Evolutionary conservation across 2,888 invertebrate genomes (phyloP).

Genomic region (Coecobrya sp.): DNA sequence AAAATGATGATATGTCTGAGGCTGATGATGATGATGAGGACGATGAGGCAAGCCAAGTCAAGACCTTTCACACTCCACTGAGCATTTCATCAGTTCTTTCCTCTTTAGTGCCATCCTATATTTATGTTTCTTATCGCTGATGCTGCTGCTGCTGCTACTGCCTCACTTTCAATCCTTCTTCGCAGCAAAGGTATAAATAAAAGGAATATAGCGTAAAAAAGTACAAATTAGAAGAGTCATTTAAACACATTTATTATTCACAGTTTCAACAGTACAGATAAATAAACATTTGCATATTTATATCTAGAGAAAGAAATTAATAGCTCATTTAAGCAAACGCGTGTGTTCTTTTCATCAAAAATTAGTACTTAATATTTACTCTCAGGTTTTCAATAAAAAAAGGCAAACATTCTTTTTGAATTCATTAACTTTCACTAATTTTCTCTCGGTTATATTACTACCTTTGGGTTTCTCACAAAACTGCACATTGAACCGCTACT

Average conservation of each 20-base stretch:
- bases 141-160: no score
- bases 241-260: not conserved
- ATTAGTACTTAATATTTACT: not conserved
- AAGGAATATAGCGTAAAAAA: not conserved
- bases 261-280: not conserved
- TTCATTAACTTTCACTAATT: not conserved
- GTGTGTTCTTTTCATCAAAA: no score
- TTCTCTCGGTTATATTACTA: not conserved
- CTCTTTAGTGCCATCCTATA: not conserved
- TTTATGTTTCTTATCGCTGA: not conserved
- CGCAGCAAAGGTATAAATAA: no score
- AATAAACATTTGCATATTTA: not conserved
- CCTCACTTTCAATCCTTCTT: no score
- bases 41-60: conserved; percentile 65
- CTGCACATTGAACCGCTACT: no score
- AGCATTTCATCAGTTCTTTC: conserved; percentile 73
- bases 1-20: conserved; percentile 2
- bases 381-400: not conserved
- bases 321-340: no score
- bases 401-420: not conserved
- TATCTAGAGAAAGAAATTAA: no score
- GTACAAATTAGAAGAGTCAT: not conserved
- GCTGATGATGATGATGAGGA: not conserved
- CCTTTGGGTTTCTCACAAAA: not conserved
- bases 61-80: conserved; percentile 71